Percentiles rank a stretch among this genome's conserved stretches.
These are phyloP conservation scores for Polia nebulosa DNA, from an alignment of 2,888 invertebrate species.

Conservation along the genomic window DNA sequence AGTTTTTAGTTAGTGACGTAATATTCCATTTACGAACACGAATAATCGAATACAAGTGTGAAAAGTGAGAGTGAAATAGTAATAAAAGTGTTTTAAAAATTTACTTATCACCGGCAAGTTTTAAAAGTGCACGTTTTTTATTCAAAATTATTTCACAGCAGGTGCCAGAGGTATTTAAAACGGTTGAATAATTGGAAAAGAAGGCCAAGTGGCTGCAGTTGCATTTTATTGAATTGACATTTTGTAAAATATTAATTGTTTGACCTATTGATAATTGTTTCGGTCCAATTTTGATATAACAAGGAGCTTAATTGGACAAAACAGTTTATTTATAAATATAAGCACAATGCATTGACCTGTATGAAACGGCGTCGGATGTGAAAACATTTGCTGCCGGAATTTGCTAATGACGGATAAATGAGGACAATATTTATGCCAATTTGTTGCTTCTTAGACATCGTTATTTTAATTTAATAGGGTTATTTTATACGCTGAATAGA, in stretches of 20 bases:
- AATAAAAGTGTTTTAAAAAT: slow-evolving; percentile 49
- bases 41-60: slow-evolving; percentile 60
- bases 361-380: slow-evolving; percentile 71
- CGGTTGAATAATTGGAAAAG: slow-evolving; percentile 38
- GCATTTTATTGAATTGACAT: slow-evolving; percentile 54
- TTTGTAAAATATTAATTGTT: slow-evolving; percentile 40
- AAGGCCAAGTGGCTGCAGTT: slow-evolving; percentile 59
- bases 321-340: slow-evolving; percentile 74
- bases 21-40: slow-evolving; percentile 54
- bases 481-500: slow-evolving; percentile 12
- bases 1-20: slow-evolving; percentile 49
- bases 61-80: slow-evolving; percentile 66
- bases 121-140: slow-evolving; percentile 18
- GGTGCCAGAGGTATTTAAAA: slow-evolving; percentile 49
- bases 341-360: slow-evolving; percentile 83
- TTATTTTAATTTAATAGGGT: slow-evolving; percentile 31
- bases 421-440: slow-evolving; percentile 67
- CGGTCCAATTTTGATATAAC: slow-evolving; percentile 34
- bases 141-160: slow-evolving; percentile 26
- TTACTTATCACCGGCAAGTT: slow-evolving; percentile 15
- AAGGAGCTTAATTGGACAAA: slow-evolving; percentile 53
- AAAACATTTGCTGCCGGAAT: slow-evolving; percentile 82
- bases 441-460: slow-evolving; percentile 53
- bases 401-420: slow-evolving; percentile 77
- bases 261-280: slow-evolving; percentile 56